Percentiles rank a stretch among this genome's conserved stretches.
phyloP scores from a whole-genome alignment of 2,888 invertebrate genomes.

The Chymomyza caudatula region DNA sequence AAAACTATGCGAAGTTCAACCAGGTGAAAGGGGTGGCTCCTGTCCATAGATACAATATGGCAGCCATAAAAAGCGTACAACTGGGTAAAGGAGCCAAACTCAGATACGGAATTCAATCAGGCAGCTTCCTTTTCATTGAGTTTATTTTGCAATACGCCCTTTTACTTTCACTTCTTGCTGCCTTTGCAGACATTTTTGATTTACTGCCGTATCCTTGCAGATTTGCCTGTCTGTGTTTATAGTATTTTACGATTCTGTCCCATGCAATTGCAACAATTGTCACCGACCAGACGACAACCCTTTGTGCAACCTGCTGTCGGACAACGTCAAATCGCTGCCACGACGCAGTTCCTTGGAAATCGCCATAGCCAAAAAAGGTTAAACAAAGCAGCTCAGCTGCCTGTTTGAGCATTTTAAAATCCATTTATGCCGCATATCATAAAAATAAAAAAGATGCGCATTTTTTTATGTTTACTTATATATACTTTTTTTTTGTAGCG shows the following conservation, averaged over 20 bases:
- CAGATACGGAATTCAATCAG: neutral
- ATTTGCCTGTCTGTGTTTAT: constrained; percentile 5
- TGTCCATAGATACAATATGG: constrained; percentile 35
- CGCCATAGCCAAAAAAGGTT: constrained; percentile 28
- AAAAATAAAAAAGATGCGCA: constrained; percentile 47
- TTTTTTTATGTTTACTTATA: constrained; percentile 11
- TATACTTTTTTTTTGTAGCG: constrained; percentile 26
- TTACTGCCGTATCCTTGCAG: constrained; percentile 43
- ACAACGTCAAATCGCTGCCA: constrained; percentile 9
- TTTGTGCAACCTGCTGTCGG: constrained; percentile 61
- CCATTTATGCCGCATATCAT: constrained; percentile 68
- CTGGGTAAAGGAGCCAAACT: neutral
- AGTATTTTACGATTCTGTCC: constrained; percentile 49
- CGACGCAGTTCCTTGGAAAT: constrained; percentile 50
- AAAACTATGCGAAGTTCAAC: constrained; percentile 24
- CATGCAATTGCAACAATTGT: constrained; percentile 68
- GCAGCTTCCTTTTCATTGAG: neutral
- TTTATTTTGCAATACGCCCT: neutral
- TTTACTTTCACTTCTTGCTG: constrained; percentile 53
- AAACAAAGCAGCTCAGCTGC: constrained; percentile 47
- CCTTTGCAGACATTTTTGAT: constrained; percentile 43
- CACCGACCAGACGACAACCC: constrained; percentile 48
- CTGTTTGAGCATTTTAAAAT: constrained; percentile 62
- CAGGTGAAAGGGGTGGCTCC: constrained; percentile 37
- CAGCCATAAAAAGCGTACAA: constrained; percentile 24